Base-by-base conservation (phyloP, 2,113 vertebrate genomes). In the Passer domesticus region DNA sequence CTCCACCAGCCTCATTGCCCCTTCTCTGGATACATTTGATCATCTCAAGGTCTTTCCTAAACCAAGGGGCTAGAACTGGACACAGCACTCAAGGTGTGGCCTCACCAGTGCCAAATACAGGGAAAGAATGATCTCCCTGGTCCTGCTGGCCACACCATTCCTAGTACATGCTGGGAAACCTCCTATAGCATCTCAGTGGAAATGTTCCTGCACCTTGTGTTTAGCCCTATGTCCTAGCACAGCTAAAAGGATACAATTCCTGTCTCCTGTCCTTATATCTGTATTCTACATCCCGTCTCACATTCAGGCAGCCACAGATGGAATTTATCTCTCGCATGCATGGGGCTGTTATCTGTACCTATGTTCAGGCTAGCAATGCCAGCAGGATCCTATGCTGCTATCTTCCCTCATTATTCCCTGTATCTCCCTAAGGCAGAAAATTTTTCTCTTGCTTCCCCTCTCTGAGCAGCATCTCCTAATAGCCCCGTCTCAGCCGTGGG, bases 11-110 rank as follows among this genome's bases (percentile, higher is more conserved):
- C 49, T 46, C 18, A 15, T 15, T 46, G 69, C 59, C 25, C 25
- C 10, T 33, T 9, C 28, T 60, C 44, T 43, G 67, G 37, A 52
- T 6, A 8, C 1, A 0, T 30, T 52, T 2, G 1, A 50, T 37
- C 15, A 20, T 50, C 66, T 64, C 58, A 46, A 27, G 4, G 3
- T 73, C 49, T 41, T 74, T 39, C 41, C 41, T 23, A 28, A 74
- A 39, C 4, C 11, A 19, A 55, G 25, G 47, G 28, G n/a, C 49
- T 23, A 39, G 49, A 64, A 15, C 59, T 74, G 49, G 49, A 12
- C 41, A 39, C 41, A 15, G 49, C 2, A 18, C 41, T 39, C 15
- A 3, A 22, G 14, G 9, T 46, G 19, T 3, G 3, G 15, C n/a
- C 49, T 64, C 82, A 64, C 12, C 59, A 41, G 23, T 4, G 41